Percentiles rank a stretch among this genome's conserved stretches.
These are phyloP conservation scores for Podilymbus podiceps DNA, from an alignment of 2,113 vertebrate species.

Conservation along the genomic window DNA sequence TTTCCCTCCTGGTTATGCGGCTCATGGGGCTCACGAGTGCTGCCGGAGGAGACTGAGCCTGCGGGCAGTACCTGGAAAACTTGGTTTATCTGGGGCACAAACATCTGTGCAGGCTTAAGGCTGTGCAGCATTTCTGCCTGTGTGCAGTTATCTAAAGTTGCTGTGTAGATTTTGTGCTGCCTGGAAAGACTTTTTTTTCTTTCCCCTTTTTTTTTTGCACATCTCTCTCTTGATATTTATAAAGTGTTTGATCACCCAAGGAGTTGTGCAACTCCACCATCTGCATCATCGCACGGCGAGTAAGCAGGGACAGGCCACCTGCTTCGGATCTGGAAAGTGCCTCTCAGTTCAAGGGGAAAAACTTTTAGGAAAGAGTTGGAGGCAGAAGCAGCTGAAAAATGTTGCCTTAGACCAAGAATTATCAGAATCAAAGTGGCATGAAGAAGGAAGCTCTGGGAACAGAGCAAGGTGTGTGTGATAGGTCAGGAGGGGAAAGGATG, in stretches of 20 bases:
- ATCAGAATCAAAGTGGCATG: not conserved
- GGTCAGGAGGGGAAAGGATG: not conserved
- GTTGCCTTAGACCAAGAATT: not conserved
- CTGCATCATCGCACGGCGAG: fast-evolving
- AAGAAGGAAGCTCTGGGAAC: not conserved
- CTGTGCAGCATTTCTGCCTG: not conserved
- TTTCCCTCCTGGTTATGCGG: not conserved
- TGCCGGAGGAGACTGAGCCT: not conserved
- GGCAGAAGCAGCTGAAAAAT: not conserved
- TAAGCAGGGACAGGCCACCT: not conserved
- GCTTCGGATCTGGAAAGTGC: not conserved
- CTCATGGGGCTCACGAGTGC: not conserved
- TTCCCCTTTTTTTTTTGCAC: not conserved
- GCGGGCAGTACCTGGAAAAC: not conserved
- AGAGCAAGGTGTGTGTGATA: not conserved
- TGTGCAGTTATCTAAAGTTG: not conserved
- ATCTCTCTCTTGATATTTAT: not conserved
- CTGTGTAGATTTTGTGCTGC: not conserved
- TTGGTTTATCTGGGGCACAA: not conserved
- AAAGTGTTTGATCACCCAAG: not conserved
- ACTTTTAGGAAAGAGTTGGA: not conserved
- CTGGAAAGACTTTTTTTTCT: not conserved
- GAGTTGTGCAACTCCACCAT: not conserved
- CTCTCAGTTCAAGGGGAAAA: not conserved
- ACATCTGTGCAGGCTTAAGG: not conserved